A percentile compares a stretch with the other conserved stretches of the same genome.
These are phyloP conservation scores for Gobio gobio DNA, from an alignment of 2,113 vertebrate species.

Conservation along the genomic window DNA sequence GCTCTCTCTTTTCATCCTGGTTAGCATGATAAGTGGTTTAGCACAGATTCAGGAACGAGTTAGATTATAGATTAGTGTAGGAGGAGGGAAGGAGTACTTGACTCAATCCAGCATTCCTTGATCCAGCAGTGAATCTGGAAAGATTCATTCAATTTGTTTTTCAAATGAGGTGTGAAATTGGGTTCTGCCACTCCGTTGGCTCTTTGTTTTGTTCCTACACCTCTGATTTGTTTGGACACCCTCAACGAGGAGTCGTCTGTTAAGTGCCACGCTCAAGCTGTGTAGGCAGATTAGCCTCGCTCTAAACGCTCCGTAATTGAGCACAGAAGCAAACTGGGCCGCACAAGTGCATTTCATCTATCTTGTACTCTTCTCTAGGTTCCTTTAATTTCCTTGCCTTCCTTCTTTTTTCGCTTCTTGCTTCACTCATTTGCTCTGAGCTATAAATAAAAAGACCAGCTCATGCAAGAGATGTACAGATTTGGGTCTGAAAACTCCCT, in stretches of 20 bases:
- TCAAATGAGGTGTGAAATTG: conserved; percentile 76
- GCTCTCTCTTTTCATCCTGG: conserved; percentile 2
- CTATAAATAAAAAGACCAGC: background rate
- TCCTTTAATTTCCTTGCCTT: background rate
- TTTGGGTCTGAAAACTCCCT: background rate
- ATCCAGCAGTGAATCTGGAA: conserved; percentile 64
- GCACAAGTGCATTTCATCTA: conserved; percentile 3
- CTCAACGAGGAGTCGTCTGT: conserved; percentile 38
- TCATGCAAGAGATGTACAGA: background rate
- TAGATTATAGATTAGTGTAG: conserved; percentile 40
- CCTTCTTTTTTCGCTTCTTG: background rate
- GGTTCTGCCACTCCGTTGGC: conserved; percentile 9
- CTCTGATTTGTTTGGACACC: conserved; percentile 53
- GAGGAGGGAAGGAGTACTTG: conserved; percentile 40
- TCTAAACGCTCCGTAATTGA: conserved; percentile 36
- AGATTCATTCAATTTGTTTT: conserved; percentile 78
- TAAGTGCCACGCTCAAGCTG: conserved; percentile 36
- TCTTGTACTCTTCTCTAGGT: background rate
- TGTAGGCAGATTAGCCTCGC: conserved; percentile 26
- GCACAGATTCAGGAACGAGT: conserved; percentile 49
- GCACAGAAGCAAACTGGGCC: conserved; percentile 23
- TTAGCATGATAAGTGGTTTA: conserved; percentile 42
- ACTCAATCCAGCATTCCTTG: conserved; percentile 66
- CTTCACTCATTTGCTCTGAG: background rate
- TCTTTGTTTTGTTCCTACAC: conserved; percentile 55